Percentiles rank a stretch among this genome's conserved stretches.
Conservation (phyloP, 2,113 vertebrate genomes). For the Forbesichthys agassizii region DNA sequence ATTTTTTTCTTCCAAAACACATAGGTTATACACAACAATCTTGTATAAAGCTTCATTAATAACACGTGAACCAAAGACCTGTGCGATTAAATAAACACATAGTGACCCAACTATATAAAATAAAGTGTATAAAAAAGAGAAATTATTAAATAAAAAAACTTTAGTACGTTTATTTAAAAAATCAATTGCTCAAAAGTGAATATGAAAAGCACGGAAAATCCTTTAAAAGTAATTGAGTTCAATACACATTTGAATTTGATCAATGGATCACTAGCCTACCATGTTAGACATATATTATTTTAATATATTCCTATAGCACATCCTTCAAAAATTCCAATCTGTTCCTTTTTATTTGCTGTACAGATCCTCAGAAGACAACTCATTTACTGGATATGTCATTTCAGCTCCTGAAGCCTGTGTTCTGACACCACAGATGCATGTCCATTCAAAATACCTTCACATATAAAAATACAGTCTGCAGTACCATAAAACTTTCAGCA, state of each 20-base stretch:
- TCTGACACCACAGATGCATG: conserved; percentile 31
- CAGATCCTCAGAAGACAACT: conserved; percentile 22
- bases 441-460: conserved; percentile 38
- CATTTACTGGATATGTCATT: conserved; percentile 2
- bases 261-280: conserved; percentile 52
- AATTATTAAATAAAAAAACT: conserved; percentile 75
- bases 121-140: conserved; percentile 74
- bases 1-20: conserved; percentile 45
- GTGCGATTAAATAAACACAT: conserved; percentile 67
- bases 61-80: conserved; percentile 56
- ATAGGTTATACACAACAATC: conserved; percentile 60
- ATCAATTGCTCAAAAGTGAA: conserved; percentile 55
- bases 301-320: conserved; percentile 64
- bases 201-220: conserved; percentile 58
- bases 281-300: conserved; percentile 74
- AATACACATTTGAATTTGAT: conserved; percentile 49
- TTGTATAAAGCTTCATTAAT: conserved; percentile 58
- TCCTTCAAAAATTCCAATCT: conserved; percentile 52
- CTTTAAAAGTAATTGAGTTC: conserved; percentile 65
- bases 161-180: conserved; percentile 68
- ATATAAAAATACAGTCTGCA: conserved; percentile 42
- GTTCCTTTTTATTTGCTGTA: conserved; percentile 59
- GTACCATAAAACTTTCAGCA: conserved; percentile 34
- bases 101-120: conserved; percentile 66
- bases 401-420: conserved; percentile 18